A percentile compares a stretch with the other conserved stretches of the same genome.
These are phyloP conservation scores for Vanessa tameamea DNA, from an alignment of 1,140 invertebrate species.

Conservation along the genomic window DNA sequence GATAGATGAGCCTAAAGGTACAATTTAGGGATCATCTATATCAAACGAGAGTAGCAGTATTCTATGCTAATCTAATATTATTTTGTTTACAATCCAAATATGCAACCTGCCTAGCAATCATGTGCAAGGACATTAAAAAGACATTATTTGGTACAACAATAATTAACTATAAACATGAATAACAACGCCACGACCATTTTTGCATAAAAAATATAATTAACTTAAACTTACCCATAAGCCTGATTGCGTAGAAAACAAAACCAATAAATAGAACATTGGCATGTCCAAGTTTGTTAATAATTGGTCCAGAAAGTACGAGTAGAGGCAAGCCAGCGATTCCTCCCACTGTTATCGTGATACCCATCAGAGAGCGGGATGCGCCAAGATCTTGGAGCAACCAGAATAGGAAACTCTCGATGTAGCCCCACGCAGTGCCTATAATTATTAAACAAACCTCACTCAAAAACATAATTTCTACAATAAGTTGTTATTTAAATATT, in stretches of 20 bases:
- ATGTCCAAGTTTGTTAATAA: slow-evolving; percentile 89
- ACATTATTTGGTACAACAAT: background rate
- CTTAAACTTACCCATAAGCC: slow-evolving; percentile 84
- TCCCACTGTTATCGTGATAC: slow-evolving; percentile 90
- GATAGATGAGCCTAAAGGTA: no score
- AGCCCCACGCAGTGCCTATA: slow-evolving; percentile 90
- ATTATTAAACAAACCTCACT: slow-evolving; percentile 20
- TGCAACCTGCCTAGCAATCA: no score
- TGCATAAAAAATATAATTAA: background rate
- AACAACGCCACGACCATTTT: no score
- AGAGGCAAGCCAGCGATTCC: slow-evolving; percentile 89
- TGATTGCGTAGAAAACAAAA: slow-evolving; percentile 88
- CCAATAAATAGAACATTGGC: slow-evolving; percentile 91
- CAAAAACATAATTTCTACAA: background rate
- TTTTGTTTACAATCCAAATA: no score
- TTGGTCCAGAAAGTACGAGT: slow-evolving; percentile 88
- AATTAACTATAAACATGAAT: no score
- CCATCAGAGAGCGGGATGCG: slow-evolving; percentile 89
- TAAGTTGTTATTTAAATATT: background rate
- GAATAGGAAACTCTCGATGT: slow-evolving; percentile 92
- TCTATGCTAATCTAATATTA: no score
- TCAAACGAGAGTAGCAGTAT: no score
- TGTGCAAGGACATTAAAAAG: no score
- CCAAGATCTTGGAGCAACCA: slow-evolving; percentile 92
- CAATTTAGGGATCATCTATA: no score